Evolutionary conservation across 37 sponge, comb jelly and placozoan species (phyloP), one percentile per base, ranked within the genome.

Genomic region (Spongilla lacustris): DNA sequence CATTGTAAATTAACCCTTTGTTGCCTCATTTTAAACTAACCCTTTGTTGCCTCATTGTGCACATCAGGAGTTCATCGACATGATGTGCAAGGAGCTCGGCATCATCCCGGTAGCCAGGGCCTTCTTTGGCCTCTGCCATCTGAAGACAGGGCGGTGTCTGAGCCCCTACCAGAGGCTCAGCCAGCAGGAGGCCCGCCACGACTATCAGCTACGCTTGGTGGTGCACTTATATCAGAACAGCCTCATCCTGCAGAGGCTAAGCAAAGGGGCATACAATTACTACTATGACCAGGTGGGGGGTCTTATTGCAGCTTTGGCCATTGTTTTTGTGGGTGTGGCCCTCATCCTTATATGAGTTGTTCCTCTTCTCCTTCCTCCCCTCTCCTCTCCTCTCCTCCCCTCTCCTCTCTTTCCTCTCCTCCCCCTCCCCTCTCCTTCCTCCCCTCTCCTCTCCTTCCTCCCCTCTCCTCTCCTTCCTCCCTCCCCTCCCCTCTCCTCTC

Each of bases 51-150:
- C 23, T 10, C 21, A 11, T 58, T 24, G 2, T 8, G 23, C 69
- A 5, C 35, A 25, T 35, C 71, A 36, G 78, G 13, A 26, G 49
- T 11, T n/a, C 30, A 50, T 92, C 26, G 72, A 84, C 46, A 3
- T 76, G 0, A 82, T 75, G 11, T 92, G 92, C 50, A 36, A 48
- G 41, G 34, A 83, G 0, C 81, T 66, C 9, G 71, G 21, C 41
- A 33, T 85, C 27, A 73, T 84, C 13, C 93, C 93, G 0, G 69
- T 89, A 13, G 84, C 70, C 12, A 84, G 90, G 2, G 80, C 84
- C 28, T 83, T 93, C 79, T 83, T 93, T 66, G 90, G 84, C 21
- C 80, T 93, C 36, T 86, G 89, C 50, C 85, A 85, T 70, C 73
- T 70, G 2, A 76, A 73, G 73, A 71, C 71, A 10, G 84, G 76